Base-by-base conservation (phyloP, 2,888 invertebrate genomes). In the Pemphredon lugubris region DNA sequence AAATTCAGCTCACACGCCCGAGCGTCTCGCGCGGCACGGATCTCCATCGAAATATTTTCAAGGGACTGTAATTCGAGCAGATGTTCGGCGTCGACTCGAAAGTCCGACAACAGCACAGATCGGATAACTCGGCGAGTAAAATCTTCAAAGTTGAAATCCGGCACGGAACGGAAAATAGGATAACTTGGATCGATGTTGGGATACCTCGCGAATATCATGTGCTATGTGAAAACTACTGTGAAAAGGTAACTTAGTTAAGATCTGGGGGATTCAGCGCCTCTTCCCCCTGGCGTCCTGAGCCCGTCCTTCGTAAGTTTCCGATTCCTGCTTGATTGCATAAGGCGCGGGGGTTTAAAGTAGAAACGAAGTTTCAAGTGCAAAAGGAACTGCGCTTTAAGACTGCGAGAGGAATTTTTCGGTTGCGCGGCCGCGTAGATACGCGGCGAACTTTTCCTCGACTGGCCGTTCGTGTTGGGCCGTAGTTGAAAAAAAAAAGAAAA, bases 291-390 rank as follows among this genome's bases (percentile, higher is more conserved):
- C n/a, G n/a, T 30, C 45, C 45, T 5, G 50, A 16, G 53, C 16
- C 20, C 48, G 7, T 11, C 30, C 16, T 23, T 42, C 55, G 39
- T 40, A 42, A 69, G 44, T 76, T 76, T 53, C 34, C 61, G 47
- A 73, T 74, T 61, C 44, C 39, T 13, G 48, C 37, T 70, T 67
- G 70, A 77, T 76, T 73, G 57, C 66, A 57, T 73, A 64, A 63
- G 48, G 47, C 40, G 21, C n/a, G n/a, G n/a, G 59, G 69, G 60
- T 63, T 73, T 73, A 55, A 57, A 37, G 37, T 23, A 30, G 45
- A 13, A 54, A 51, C 50, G 37, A 65, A 77, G 54, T 77, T 77
- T 51, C 57, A 20, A 51, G 54, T 16, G 59, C 18, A 60, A 61
- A 65, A 47, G 47, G 5, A 58, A 58, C 5, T 18, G 64, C 32